Base-by-base conservation (phyloP, 2,797 vertebrate species). In the Crenichthys baileyi region DNA sequence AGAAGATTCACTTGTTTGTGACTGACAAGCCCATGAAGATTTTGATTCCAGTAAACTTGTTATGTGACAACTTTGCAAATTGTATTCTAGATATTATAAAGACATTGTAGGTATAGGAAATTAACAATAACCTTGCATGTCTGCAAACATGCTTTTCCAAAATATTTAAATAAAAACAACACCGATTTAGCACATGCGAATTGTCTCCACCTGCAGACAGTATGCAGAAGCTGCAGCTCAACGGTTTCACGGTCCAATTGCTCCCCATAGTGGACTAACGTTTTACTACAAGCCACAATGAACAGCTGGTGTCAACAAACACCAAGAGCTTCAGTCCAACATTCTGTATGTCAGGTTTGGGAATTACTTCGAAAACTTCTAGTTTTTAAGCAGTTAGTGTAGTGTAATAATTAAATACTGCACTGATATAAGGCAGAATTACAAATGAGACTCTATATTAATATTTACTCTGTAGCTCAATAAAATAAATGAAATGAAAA, bases 191-290 rank as follows among this genome's bases (percentile, higher is more conserved):
- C 56, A 29, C 18, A 83, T 76, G 15, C 46, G 73, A 87, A 72
- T 65, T 86, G 82, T 90, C 91, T 84, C 91, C 91, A 88, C 73
- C 92, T 90, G 71, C 87, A 88, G 92, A 79, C 56, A 18, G 61
- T 2, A 9, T 20, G 46, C 18, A 13, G 39, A n/a, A 70, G 26
- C 50, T 26, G 11, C 15, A 72, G 15, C 15, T 63, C 29, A 80
- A 20, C 8, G 26, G 18, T 79, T 90, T 82, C 20, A 31, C 87
- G 77, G 74, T 86, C 65, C 72, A 85, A 88, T 83, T 79, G 81
- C 82, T 0, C 91, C 92, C 85, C 82, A 68, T 86, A 82, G 73
- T 93, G 94, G 89, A 26, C 63, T 68, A 9, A 29, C 22, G 77
- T 31, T 76, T 71, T 53, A 90, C 7, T 81, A 74, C 85, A 65